phyloP scores from a whole-genome alignment of 2,797 vertebrate species.

The Kryptopterus vitreolus region DNA sequence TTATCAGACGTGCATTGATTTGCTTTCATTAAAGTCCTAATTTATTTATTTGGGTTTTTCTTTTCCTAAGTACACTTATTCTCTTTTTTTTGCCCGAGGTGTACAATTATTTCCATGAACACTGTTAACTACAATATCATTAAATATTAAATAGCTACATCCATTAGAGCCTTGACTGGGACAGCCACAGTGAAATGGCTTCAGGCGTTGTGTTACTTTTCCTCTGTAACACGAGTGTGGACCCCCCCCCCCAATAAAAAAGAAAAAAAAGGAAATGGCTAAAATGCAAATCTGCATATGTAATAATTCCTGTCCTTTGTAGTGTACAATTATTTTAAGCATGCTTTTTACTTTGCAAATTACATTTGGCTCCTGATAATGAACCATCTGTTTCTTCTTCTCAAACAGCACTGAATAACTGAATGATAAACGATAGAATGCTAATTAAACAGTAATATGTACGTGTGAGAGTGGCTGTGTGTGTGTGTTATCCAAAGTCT shows the following conservation, averaged over 20 bases:
- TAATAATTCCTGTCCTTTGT: not conserved
- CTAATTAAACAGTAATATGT: not conserved
- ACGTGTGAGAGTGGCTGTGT: not conserved
- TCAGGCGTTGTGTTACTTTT: not conserved
- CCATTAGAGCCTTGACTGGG: not conserved
- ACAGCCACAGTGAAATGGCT: not conserved
- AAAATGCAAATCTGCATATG: not conserved
- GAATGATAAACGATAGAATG: slow-evolving; percentile 12
- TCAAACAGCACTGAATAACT: slow-evolving; percentile 3
- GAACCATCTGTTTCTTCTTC: slow-evolving; percentile 13
- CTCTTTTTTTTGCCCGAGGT: not conserved
- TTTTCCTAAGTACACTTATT: not conserved
- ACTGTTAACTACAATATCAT: not conserved
- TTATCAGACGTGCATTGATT: not conserved
- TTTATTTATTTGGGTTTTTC: not conserved
- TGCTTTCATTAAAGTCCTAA: not conserved
- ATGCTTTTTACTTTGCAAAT: slow-evolving; percentile 11
- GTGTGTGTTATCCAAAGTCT: not conserved
- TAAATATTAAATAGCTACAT: slow-evolving; percentile 1
- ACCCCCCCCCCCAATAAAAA: too few species aligned
- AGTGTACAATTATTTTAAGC: slow-evolving; percentile 10
- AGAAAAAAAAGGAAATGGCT: not conserved
- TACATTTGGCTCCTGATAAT: slow-evolving; percentile 32
- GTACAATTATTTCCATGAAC: not conserved
- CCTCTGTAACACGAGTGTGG: not conserved